Evolutionary conservation across 2,113 vertebrate genomes (phyloP).

Genomic region (Poeciliopsis occidentalis): DNA sequence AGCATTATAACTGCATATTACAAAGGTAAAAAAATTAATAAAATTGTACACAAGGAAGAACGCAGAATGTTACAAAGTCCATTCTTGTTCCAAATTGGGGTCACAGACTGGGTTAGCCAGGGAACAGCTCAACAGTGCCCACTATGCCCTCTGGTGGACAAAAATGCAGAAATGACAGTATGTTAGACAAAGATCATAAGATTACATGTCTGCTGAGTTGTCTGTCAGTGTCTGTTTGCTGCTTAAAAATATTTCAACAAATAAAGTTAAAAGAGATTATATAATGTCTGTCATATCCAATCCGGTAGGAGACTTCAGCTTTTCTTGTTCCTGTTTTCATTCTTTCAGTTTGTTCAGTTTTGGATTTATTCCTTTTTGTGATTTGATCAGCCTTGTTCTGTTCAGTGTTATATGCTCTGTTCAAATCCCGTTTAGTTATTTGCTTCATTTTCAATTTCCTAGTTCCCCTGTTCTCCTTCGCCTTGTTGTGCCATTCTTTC

Average conservation of each 20-base stretch:
- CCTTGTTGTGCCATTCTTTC: too few species aligned
- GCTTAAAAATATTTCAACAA: background rate
- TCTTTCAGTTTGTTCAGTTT: too few species aligned
- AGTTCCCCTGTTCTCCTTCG: too few species aligned
- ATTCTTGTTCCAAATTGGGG: background rate
- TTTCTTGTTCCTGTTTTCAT: too few species aligned
- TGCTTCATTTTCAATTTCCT: too few species aligned
- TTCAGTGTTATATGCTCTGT: too few species aligned
- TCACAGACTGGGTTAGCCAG: slow-evolving; percentile 20
- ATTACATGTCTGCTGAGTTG: background rate
- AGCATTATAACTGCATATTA: background rate
- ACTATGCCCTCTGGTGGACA: slow-evolving; percentile 59
- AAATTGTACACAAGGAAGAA: background rate
- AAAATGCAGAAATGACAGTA: background rate
- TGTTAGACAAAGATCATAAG: background rate
- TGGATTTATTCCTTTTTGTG: too few species aligned
- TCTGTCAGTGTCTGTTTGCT: background rate
- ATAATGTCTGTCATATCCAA: background rate
- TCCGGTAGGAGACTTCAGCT: too few species aligned
- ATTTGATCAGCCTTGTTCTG: too few species aligned
- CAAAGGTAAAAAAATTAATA: background rate
- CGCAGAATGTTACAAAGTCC: background rate
- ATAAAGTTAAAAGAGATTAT: background rate
- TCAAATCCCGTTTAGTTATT: too few species aligned
- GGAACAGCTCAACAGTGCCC: slow-evolving; percentile 44